phyloP scores from a whole-genome alignment of 2,888 invertebrate genomes.

The Bellardia pandia region DNA sequence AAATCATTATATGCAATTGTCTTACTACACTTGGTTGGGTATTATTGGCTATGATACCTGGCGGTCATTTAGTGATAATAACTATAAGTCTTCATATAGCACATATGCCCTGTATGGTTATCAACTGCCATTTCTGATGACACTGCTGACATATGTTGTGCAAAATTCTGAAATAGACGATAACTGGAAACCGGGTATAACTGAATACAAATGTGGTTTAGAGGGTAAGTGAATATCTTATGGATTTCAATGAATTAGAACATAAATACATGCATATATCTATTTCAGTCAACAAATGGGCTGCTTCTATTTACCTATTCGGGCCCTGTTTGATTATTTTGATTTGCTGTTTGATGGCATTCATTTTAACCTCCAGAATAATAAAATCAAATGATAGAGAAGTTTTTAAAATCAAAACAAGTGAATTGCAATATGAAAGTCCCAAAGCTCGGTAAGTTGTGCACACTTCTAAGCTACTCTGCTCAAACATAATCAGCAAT shows the following conservation, averaged over 20 bases:
- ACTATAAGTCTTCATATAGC: slow-evolving; percentile 30
- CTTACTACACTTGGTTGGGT: slow-evolving; percentile 55
- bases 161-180: slow-evolving; percentile 20
- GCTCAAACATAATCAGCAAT: no score
- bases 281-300: slow-evolving; percentile 56
- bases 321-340: slow-evolving; percentile 60
- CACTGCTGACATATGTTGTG: slow-evolving; percentile 26
- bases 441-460: slow-evolving; percentile 24
- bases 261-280: no score
- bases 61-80: slow-evolving; percentile 30
- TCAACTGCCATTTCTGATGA: slow-evolving; percentile 30
- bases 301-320: slow-evolving; percentile 49
- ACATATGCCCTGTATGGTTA: slow-evolving; percentile 40
- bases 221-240: slow-evolving; percentile 12
- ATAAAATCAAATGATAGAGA: slow-evolving; percentile 21
- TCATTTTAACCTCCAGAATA: slow-evolving; percentile 33
- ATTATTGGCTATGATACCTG: slow-evolving; percentile 54
- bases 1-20: slow-evolving; percentile 56
- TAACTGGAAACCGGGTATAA: slow-evolving; percentile 41
- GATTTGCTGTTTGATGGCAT: slow-evolving; percentile 5
- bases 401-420: neutral
- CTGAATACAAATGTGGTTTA: slow-evolving; percentile 37
- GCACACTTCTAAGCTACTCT: neutral
- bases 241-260: no score
- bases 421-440: neutral